Base-by-base conservation (phyloP, 2,113 vertebrate species). In the Pedionomus torquatus region DNA sequence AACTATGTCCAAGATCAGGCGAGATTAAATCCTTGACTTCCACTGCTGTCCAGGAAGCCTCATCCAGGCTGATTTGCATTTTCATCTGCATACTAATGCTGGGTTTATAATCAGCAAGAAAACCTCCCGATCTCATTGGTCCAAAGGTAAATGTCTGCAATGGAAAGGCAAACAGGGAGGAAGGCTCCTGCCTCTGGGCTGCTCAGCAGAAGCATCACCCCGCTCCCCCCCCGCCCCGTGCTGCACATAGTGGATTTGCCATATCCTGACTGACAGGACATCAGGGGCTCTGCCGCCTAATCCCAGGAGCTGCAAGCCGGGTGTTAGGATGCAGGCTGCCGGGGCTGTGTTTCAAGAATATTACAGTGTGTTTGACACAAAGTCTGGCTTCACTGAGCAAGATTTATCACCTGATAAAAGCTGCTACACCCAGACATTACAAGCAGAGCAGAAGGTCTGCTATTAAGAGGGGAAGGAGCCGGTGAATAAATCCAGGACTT, bases 131-230 rank as follows among this genome's bases (percentile, higher is more conserved):
- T 80, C 83, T 87, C 95, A 55, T 46, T 61, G 83, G 77, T 87
- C 94, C 75, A 74, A 95, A 94, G 57, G 94, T 55, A 79, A 85
- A 94, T 20, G 69, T 83, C 96, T 87, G 95, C 61, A 31, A 5
- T 37, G 83, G 92, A 78, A 87, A 21, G 72, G 72, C 60, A 89
- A 95, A 60, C 49, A 26, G 24, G 76, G 84, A 72, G 17, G 1
- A 77, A 93, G 51, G 87, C 60, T 91, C 85, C 93, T 82, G 95
- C 89, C 58, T 41, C 86, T 31, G 76, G 21, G 78, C 65, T 54
- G 85, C 77, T 83, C 13, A 66, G 11, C 43, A 52, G 43, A 31
- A 37, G 43, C 57, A 52, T 66, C 23, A n/a, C 11, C 68, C 2
- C 70, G 17, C 54, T 8, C 69, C 2, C n/a, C 58, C 11, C 68